These are phyloP conservation scores for Montifringilla adamsi DNA, from an alignment of 2,113 vertebrate genomes.

Conservation along the genomic window DNA sequence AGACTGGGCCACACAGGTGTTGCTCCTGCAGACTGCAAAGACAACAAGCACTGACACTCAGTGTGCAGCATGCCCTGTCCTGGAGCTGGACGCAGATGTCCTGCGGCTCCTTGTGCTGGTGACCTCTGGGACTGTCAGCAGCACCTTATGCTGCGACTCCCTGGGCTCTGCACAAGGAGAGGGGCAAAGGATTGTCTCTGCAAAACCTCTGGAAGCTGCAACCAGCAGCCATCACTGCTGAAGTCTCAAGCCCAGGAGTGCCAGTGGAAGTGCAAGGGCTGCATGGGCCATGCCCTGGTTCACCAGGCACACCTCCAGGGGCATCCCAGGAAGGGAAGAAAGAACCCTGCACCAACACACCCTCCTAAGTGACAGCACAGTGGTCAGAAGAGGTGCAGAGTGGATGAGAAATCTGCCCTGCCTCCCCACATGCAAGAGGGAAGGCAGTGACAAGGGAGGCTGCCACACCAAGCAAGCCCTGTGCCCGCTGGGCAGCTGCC, in stretches of 20 bases:
- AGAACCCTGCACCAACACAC: rapidly evolving
- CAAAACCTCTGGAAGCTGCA: background rate
- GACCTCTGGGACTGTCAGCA: background rate
- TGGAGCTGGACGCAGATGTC: background rate
- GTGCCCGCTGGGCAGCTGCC: background rate
- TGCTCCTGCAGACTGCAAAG: background rate
- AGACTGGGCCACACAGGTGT: background rate
- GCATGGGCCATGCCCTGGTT: rapidly evolving
- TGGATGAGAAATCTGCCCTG: background rate
- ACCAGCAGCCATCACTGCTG: rapidly evolving
- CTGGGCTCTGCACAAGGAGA: background rate
- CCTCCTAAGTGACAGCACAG: background rate
- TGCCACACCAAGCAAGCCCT: background rate
- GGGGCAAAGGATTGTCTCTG: background rate
- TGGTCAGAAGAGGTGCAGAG: background rate
- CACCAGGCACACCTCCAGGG: background rate
- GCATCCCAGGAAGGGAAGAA: background rate
- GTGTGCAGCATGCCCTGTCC: background rate
- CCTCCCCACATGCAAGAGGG: background rate
- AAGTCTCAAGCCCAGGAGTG: background rate
- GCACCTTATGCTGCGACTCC: background rate
- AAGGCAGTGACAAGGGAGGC: background rate
- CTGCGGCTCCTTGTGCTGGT: rapidly evolving
- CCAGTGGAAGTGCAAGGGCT: background rate
- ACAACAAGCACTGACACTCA: background rate